A percentile compares a stretch with the other conserved stretches of the same genome.
Evolutionary conservation across 1,140 invertebrate genomes (phyloP).

Genomic region (Panonychus citri): DNA sequence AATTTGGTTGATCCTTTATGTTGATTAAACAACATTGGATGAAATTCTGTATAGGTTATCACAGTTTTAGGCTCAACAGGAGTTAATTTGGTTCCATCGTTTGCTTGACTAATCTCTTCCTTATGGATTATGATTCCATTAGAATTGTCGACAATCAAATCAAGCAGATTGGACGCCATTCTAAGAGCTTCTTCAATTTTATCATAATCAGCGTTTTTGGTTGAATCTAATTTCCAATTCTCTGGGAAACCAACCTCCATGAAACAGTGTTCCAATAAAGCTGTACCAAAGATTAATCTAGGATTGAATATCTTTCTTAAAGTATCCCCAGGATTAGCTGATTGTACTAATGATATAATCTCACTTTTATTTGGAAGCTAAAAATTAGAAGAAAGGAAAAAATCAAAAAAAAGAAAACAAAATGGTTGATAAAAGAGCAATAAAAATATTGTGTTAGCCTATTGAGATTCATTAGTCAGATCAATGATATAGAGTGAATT

Average conservation of each 20-base stretch:
- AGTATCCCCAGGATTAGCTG: constrained; percentile 44
- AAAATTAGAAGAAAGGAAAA: neutral
- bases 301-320: constrained; percentile 44
- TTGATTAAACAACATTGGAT: constrained; percentile 36
- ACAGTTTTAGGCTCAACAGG: constrained; percentile 34
- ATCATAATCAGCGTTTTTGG: neutral
- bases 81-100: constrained; percentile 25
- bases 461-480: no score
- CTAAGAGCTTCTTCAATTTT: constrained; percentile 32
- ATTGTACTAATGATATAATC: constrained; percentile 33
- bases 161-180: constrained; percentile 40
- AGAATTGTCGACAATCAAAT: constrained; percentile 21
- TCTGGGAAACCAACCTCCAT: constrained; percentile 38
- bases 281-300: constrained; percentile 42
- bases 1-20: neutral
- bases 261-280: constrained; percentile 70
- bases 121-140: constrained; percentile 39
- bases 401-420: neutral
- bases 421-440: no score
- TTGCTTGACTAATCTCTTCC: constrained; percentile 34
- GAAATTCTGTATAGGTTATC: constrained; percentile 69
- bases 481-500: no score
- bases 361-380: neutral
- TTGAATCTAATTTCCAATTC: constrained; percentile 24
- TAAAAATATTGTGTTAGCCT: no score